A percentile compares a stretch with the other conserved stretches of the same genome.
Evolutionary conservation across 2,888 invertebrate genomes (phyloP).

Genomic region (Trachelus troglodyta): DNA sequence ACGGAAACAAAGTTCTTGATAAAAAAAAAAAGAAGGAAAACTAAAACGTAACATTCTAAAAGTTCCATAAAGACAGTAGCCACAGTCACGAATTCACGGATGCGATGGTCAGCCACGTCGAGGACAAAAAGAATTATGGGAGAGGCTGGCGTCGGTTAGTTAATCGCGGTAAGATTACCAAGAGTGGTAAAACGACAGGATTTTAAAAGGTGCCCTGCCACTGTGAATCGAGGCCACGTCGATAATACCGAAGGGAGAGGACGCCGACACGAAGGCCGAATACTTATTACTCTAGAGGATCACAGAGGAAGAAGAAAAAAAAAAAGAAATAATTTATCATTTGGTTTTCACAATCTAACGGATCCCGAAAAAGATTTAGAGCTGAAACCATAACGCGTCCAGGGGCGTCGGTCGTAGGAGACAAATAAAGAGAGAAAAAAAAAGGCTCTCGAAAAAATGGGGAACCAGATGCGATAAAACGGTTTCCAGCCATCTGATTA

Average conservation of each 20-base stretch:
- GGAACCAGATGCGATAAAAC: neutral
- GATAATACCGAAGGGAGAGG: constrained; percentile 4
- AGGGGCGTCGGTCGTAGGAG: neutral
- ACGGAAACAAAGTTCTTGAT: neutral
- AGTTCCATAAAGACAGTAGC: neutral
- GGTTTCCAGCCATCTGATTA: constrained; percentile 41
- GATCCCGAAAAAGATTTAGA: neutral
- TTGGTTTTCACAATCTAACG: neutral
- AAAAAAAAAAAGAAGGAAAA: neutral
- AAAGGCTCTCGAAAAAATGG: neutral
- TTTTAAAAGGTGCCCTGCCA: neutral
- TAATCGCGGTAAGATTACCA: neutral
- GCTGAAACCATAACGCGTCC: neutral
- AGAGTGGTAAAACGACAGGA: neutral
- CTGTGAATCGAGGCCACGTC: neutral
- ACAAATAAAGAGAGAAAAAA: neutral
- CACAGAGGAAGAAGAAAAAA: neutral
- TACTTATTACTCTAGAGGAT: neutral
- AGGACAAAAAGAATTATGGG: constrained; percentile 10
- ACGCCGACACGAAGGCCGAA: neutral
- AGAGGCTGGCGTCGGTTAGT: neutral
- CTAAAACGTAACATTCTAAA: neutral
- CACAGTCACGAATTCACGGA: neutral
- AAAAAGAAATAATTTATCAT: constrained; percentile 3
- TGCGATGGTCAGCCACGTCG: neutral